Evolutionary conservation across 2,888 invertebrate genomes (phyloP), one percentile per base, ranked within the genome.

Genomic region (Dryadula phaetusa): DNA sequence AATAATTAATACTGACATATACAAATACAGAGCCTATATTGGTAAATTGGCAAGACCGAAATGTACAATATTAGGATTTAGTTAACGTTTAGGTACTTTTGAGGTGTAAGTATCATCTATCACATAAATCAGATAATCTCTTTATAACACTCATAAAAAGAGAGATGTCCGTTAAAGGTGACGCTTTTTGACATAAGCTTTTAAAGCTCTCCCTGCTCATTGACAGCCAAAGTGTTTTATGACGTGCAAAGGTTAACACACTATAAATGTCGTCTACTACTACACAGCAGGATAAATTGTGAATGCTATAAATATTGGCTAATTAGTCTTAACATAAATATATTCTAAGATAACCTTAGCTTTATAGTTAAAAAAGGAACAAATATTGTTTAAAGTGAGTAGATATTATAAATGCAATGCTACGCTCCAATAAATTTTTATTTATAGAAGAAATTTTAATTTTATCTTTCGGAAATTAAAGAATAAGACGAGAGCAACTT

Each of bases 191-290:
- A 6, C 52, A 40, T 56, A 25, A 56, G 40, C 10, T 56, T 32
- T 56, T 40, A 56, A 56, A 40, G 40, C 22, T 22, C 8, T 22
- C 8, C 7, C 5, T 28, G n/a, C 8, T 52, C 28, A 16, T 28
- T 28, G 32, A 10, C 6, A 40, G 16, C 40, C 10, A 40, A 56
- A 25, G 22, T 56, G 2, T 56, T 56, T 56, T 56, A 56, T 56
- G 16, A 10, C 16, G 40, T 40, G 25, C 56, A 56, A 40, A 56
- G 56, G 56, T 56, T 56, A 56, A 25, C 56, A 56, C 40, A 16
- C 40, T 16, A 56, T 56, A 40, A 56, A 40, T 56, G 25, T 25
- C 56, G 25, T 16, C 10, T 25, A 10, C 5, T 16, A 56, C 10
- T 10, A 25, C n/a, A 8, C 18, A 12, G 28, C n/a, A 18, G 12